These are phyloP conservation scores for Morbakka virulenta DNA, from an alignment of 30 jellyfish, hydroid and myxozoan genomes.

Conservation along the genomic window DNA sequence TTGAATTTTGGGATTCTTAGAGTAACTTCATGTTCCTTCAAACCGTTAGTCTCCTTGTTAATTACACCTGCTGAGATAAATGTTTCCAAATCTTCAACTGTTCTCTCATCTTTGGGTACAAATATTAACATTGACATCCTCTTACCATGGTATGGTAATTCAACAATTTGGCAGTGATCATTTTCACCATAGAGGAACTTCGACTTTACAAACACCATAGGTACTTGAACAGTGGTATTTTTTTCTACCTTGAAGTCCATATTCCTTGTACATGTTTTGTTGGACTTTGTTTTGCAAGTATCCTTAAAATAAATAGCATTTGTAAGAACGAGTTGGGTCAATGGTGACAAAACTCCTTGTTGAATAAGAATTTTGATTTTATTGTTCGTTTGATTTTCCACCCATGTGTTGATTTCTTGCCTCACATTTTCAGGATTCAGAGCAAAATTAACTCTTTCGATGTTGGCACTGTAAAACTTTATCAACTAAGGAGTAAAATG, in stretches of 20 bases:
- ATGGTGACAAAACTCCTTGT: constrained; percentile 21
- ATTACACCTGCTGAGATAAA: not conserved
- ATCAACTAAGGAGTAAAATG: constrained; percentile 2
- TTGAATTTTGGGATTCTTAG: constrained; percentile 54
- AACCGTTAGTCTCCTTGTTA: constrained; percentile 11
- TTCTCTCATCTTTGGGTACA: constrained; percentile 16
- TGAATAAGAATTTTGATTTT: constrained; percentile 47
- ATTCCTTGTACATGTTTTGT: constrained; percentile 6
- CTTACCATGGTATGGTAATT: too few species aligned
- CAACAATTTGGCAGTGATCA: constrained; percentile 54
- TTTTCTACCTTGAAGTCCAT: constrained; percentile 6
- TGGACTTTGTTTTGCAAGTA: constrained; percentile 42
- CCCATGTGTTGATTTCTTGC: constrained; percentile 60
- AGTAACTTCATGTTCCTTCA: constrained; percentile 27
- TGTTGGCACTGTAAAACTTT: constrained; percentile 7
- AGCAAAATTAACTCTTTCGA: constrained; percentile 40
- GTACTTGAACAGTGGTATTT: constrained; percentile 17
- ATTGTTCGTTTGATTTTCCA: constrained; percentile 41
- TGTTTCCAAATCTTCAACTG: constrained; percentile 9
- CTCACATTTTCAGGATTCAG: constrained; percentile 29
- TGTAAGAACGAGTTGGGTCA: constrained; percentile 47
- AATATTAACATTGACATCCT: constrained; percentile 42
- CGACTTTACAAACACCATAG: too few species aligned
- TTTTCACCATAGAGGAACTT: constrained; percentile 19
- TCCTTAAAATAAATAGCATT: constrained; percentile 67